Conservation (phyloP, 2,888 invertebrate species). For the Hololepta plana region DNA sequence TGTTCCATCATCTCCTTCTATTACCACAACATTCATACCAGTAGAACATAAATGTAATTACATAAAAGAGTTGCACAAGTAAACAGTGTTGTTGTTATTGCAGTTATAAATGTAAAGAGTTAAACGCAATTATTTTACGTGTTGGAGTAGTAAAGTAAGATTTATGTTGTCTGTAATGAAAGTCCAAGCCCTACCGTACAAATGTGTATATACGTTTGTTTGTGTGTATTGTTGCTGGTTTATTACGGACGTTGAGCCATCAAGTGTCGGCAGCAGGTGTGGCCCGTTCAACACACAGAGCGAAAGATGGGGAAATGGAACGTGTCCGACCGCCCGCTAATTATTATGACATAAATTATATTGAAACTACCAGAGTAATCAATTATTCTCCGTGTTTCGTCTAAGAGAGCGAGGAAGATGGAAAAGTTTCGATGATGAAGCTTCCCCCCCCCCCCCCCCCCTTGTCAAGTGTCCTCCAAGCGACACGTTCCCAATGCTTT, state of each 20-base stretch:
- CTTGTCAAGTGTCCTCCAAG: background rate
- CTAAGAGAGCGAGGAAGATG: too few relatives aligned
- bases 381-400: slow-evolving; percentile 17
- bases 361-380: slow-evolving; percentile 24
- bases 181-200: slow-evolving; percentile 10
- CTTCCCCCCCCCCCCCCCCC: too few relatives aligned
- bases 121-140: slow-evolving; percentile 11
- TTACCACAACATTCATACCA: too few relatives aligned
- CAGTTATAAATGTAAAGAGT: too few relatives aligned
- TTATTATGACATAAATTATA: slow-evolving; percentile 26
- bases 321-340: slow-evolving; percentile 21
- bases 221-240: slow-evolving; percentile 8
- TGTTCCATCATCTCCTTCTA: too few relatives aligned
- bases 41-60: too few relatives aligned
- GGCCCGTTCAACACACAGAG: slow-evolving; percentile 14
- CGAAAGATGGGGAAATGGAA: too few relatives aligned
- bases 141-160: slow-evolving; percentile 13
- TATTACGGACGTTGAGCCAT: slow-evolving; percentile 11
- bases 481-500: background rate
- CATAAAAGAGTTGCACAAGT: too few relatives aligned
- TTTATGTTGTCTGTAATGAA: slow-evolving; percentile 15
- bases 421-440: too few relatives aligned
- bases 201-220: slow-evolving; percentile 4
- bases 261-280: slow-evolving; percentile 20
- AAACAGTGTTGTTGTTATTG: too few relatives aligned